Evolutionary conservation across 1,140 invertebrate species (phyloP), one percentile per base, ranked within the genome.

Genomic region (Papilio machaon): DNA sequence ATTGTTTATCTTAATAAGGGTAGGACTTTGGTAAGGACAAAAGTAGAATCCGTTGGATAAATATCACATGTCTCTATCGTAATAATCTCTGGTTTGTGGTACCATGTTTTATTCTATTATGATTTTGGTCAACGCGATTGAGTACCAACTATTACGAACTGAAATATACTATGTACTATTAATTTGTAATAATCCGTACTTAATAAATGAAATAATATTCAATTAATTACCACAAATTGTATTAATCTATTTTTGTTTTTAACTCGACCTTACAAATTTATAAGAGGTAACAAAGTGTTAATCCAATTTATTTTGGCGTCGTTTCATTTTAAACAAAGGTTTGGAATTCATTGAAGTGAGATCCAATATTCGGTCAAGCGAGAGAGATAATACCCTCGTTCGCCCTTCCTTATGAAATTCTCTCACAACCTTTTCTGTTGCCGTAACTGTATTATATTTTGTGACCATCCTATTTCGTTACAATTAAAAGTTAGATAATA

Each of bases 281-380:
- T 70, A 35, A 30, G 23, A 70, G 64, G 64, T 38, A 64, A 17
- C 73, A 47, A 74, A 74, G 73, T 74, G 46, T 74, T 46, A 74
- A 74, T 47, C 46, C 43, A 74, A 74, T 46, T 49, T 76, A 76
- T 76, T 76, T 76, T 76, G 46, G 46, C 19, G 74, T 52, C 30
- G 46, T 76, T 76, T 76, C 74, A 76, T 76, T 76, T 23, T 23
- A 76, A 76, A 76, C 74, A 76, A 76, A 52, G 74, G 43, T 52
- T 76, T 76, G 47, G 19, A 49, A 76, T 52, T 76, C 46, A 76
- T 15, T 52, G 74, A 52, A 76, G 74, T 76, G 46, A 47, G 74
- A 76, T 76, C 74, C 74, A 76, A 76, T 76, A 76, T 76, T 76
- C 74, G 74, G 74, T 76, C 74, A 76, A 76, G 74, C 74, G 74